Base-by-base conservation (phyloP, 2,888 invertebrate genomes). In the Sylvicola cinctus region DNA sequence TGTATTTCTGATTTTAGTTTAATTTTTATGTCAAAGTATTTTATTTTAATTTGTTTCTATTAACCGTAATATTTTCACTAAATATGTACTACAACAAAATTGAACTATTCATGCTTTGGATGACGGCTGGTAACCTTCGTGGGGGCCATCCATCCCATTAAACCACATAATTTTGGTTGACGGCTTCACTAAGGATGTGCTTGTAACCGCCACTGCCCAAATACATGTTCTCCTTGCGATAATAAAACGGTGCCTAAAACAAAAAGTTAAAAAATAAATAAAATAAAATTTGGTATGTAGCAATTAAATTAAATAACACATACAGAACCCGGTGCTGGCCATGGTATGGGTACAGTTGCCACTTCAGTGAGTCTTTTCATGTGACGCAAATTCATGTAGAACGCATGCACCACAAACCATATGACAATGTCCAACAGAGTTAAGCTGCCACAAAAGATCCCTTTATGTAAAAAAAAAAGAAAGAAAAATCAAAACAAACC, bases 341-440 rank as follows among this genome's bases (percentile, higher is more conserved):
- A 55, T 2, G 58, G 58, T 34, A 58, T 58, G 23, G 58, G 56
- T 15, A 58, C 56, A 5, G 57, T 57, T 17, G 58, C 58, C 15
- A 57, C 54, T 40, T 58, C 58, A 3, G 54, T 51, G 26, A 58
- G 35, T 38, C 55, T 57, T 26, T 54, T 54, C 45, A 58, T 54
- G 33, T 55, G 48, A 8, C 54, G 47, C 31, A 57, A 42, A 33
- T 49, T 55, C 36, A 51, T 47, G 34, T 55, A 57, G 43, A 50
- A 58, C 4, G 47, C 46, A 34, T 54, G 50, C 40, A 57, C 49
- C 3, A 53, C 47, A 37, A 51, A 53, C 57, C 57, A 56, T 44
- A 55, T 54, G 20, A 49, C 39, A 7, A 45, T 44, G 37, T 55
- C 52, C 40, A 53, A 47, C 13, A 47, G n/a, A 15, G 53, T 43